Evolutionary conservation across 2,113 vertebrate species (phyloP), one percentile per base, ranked within the genome.

Genomic region (Scalopus aquaticus): DNA sequence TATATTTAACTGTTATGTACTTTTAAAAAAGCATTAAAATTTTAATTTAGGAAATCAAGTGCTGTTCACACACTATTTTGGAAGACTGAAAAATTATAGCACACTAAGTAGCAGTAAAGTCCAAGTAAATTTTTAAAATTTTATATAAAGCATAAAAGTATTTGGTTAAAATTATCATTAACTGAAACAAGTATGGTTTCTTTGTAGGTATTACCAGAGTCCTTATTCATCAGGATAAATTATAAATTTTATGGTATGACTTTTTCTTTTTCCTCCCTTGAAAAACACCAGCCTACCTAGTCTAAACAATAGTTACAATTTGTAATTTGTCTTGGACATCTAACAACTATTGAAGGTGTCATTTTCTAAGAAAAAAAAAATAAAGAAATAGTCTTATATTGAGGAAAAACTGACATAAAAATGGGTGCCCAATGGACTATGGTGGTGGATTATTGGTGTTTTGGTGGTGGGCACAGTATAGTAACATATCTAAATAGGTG

Each of bases 361-460:
- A 60, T 49, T 69, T 89, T 81, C 64, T 81, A 70, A 46, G 32
- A 39, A 94, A 92, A 78, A 94, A 92, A 78, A 46, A 69, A 84
- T 39, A 89, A 79, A 83, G 1, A 46, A 72, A 70, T 62, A 56
- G 17, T 7, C 2, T 39, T 15, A 56, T 26, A 76, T 73, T 91
- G 42, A 93, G 4, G 22, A 26, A 76, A 83, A 88, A 58, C 73
- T 11, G 22, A 4, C 4, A 26, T 49, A 19, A 82, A 86, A 74
- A 24, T 28, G 19, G 3, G 51, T 16, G 51, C 16, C 17, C 51
- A 54, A 54, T 54, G 51, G 51, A 54, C 51, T 54, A 54, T 54
- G 51, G 17, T 54, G 16, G 51, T 17, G 51, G 16, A 54, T 54
- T 54, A 54, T 19, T 19, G 4, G 51, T 54, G 17, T 54, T 54